Conservation (phyloP, 2,888 invertebrate species). For the Temnothorax unifasciatus region DNA sequence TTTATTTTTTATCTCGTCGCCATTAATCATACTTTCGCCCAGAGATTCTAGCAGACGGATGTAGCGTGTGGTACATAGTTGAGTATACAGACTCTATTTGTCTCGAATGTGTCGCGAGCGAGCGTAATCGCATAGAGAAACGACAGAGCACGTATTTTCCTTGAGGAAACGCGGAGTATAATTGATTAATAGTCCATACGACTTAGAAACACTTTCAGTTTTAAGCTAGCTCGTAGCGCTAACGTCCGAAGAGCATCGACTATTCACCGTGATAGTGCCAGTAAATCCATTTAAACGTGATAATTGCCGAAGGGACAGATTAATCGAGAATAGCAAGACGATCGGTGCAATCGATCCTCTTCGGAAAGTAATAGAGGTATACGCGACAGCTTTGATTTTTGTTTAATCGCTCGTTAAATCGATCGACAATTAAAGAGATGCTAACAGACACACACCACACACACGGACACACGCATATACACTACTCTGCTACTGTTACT, state of each 20-base stretch:
- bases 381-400: constrained; percentile 67
- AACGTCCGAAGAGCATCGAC: constrained; percentile 56
- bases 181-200: constrained; percentile 37
- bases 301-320: background rate
- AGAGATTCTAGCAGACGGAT: constrained; percentile 20
- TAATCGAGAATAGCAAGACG: background rate
- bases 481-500: constrained; percentile 72
- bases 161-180: constrained; percentile 6
- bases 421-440: constrained; percentile 56
- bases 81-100: constrained; percentile 37
- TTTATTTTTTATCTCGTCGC: constrained; percentile 39
- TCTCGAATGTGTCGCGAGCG: constrained; percentile 44
- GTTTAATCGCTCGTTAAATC: constrained; percentile 62
- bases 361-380: constrained; percentile 69
- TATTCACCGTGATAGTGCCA: background rate
- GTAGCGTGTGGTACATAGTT: background rate
- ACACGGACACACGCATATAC: background rate
- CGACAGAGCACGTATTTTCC: constrained; percentile 25
- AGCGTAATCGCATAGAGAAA: constrained; percentile 6
- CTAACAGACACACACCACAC: constrained; percentile 15
- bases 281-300: background rate
- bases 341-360: constrained; percentile 56
- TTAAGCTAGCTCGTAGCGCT: background rate
- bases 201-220: constrained; percentile 35
- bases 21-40: constrained; percentile 37